Evolutionary conservation across 2,113 vertebrate genomes (phyloP).

Genomic region (Halichoerus grypus): DNA sequence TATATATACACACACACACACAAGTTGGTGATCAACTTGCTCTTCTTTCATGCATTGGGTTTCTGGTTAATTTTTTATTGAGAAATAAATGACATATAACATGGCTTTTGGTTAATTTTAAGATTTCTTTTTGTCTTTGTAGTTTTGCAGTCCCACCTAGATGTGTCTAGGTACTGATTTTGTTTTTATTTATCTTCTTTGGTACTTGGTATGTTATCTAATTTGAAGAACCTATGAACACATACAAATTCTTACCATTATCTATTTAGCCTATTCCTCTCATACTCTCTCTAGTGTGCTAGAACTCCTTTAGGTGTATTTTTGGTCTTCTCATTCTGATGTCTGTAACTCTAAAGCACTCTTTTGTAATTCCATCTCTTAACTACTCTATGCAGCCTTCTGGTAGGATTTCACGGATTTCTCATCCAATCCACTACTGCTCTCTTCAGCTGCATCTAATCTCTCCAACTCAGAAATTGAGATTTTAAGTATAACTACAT

Average conservation of each 20-base stretch:
- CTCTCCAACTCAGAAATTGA: background rate
- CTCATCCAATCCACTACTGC: background rate
- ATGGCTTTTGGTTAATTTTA: background rate
- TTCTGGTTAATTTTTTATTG: background rate
- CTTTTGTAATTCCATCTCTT: background rate
- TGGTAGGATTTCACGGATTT: background rate
- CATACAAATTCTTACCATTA: background rate
- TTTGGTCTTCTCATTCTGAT: background rate
- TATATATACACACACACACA: no score
- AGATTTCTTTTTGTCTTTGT: background rate
- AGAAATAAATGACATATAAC: background rate
- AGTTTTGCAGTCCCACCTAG: background rate
- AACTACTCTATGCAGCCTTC: background rate
- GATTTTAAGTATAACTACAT: background rate
- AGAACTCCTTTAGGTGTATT: background rate
- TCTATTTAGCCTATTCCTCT: background rate
- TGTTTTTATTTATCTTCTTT: constrained; percentile 27
- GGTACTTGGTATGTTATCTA: background rate
- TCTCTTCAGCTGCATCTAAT: background rate
- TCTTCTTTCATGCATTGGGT: background rate
- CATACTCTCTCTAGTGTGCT: background rate
- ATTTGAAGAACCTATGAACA: background rate
- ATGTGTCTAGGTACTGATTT: background rate
- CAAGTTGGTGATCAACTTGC: background rate
- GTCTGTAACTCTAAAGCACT: background rate